Evolutionary conservation across 2,113 vertebrate species (phyloP), one percentile per base, ranked within the genome.

Genomic region (Grallaria varia): DNA sequence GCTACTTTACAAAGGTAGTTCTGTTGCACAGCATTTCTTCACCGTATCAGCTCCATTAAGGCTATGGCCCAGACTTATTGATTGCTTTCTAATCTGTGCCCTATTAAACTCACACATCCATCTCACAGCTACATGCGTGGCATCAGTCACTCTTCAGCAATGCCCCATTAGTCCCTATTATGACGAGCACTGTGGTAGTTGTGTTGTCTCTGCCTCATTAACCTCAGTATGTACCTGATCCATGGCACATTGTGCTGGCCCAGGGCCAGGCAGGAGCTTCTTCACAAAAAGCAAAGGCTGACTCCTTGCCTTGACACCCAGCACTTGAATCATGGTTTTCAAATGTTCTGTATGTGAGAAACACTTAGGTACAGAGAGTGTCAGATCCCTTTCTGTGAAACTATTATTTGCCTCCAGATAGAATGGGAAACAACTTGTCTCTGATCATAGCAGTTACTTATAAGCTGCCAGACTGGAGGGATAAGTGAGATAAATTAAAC

Each of bases 401-500:
- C 94, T 93, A 94, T 96, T 97, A 97, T 97, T 97, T 97, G 91
- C 95, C 93, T 96, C 95, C 93, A 94, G 94, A 97, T 93, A 97
- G 95, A 96, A 95, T 10, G 87, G 91, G 90, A 97, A 97, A 97
- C 92, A 95, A 95, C 96, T 96, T 88, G 83, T 92, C 95, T 97
- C 85, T 96, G 96, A 97, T 97, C 95, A 96, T 88, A 93, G 95
- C 89, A 96, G 95, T 96, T 96, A 96, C 95, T 96, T 96, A 96
- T 87, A 95, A 97, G 92, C 95, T 96, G 95, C 93, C 88, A 96
- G 97, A 93, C 95, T 94, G 88, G 94, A 97, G 92, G 95, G 96
- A 73, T 96, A 96, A 97, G 96, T 96, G 95, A 97, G 95, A 97
- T 87, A 95, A 97, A 97, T 97, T 94, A 97, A 97, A 94, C 87